Percentiles rank a stretch among this genome's conserved stretches.
These are phyloP conservation scores for Silurus asotus DNA, from an alignment of 2,113 vertebrate species.

Conservation along the genomic window DNA sequence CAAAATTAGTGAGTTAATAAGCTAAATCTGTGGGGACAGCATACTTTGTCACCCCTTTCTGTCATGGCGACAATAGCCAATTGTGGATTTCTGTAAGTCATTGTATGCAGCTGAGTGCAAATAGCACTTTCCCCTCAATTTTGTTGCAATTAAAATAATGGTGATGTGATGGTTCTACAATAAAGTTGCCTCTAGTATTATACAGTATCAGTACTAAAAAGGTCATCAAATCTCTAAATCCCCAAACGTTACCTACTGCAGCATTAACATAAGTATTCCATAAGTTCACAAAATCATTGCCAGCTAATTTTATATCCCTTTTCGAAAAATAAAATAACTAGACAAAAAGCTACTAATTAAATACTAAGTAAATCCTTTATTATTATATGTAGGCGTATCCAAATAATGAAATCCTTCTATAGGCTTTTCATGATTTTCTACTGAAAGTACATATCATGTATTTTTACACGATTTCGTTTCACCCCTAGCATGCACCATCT, in stretches of 20 bases:
- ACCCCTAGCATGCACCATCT: constrained; percentile 18
- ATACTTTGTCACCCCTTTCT: background rate
- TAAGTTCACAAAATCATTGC: background rate
- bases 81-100: background rate
- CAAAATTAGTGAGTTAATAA: background rate
- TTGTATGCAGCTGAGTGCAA: background rate
- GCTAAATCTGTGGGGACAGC: no score
- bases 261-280: background rate
- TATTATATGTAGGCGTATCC: background rate
- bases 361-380: background rate
- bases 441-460: background rate
- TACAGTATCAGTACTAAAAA: background rate
- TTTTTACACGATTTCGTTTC: background rate
- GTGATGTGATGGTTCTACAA: background rate
- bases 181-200: background rate
- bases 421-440: background rate
- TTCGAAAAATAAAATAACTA: background rate
- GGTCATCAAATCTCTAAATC: background rate
- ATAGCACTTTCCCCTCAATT: background rate
- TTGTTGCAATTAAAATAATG: background rate
- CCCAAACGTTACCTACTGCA: background rate
- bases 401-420: background rate
- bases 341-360: background rate
- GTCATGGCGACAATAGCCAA: background rate
- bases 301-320: background rate